Evolutionary conservation across 2,113 vertebrate species (phyloP).

Genomic region (Phrynocephalus versicolor): DNA sequence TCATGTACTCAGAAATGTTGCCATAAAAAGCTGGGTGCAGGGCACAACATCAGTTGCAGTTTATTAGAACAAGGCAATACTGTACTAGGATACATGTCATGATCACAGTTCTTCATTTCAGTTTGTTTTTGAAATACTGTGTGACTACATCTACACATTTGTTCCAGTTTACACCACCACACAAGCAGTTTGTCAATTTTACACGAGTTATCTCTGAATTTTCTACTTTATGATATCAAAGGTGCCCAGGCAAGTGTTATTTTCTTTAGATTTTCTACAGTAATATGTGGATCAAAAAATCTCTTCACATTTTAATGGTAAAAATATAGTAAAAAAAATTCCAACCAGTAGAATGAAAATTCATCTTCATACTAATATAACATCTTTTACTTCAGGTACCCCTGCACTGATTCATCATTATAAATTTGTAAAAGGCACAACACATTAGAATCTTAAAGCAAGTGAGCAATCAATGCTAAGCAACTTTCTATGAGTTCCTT

Average conservation of each 20-base stretch:
- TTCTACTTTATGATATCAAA: constrained; percentile 62
- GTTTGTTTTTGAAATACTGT: constrained; percentile 44
- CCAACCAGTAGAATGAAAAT: constrained; percentile 68
- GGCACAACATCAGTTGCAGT: constrained; percentile 42
- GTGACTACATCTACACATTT: constrained; percentile 43
- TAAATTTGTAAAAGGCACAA: constrained; percentile 88
- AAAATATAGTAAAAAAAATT: constrained; percentile 70
- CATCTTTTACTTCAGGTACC: constrained; percentile 67
- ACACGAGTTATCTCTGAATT: constrained; percentile 49
- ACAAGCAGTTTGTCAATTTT: constrained; percentile 63
- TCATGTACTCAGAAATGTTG: not conserved
- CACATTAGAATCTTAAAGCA: constrained; percentile 83
- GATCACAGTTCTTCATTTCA: constrained; percentile 43
- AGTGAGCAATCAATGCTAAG: constrained; percentile 66
- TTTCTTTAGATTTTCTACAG: constrained; percentile 55
- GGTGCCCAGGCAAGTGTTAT: constrained; percentile 42
- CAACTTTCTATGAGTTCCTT: constrained; percentile 62
- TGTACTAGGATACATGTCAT: constrained; percentile 48
- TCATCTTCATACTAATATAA: constrained; percentile 33
- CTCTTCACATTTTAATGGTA: constrained; percentile 69
- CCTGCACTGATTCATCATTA: constrained; percentile 63
- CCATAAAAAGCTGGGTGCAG: constrained; percentile 20
- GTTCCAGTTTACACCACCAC: constrained; percentile 50
- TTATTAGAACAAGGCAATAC: constrained; percentile 66
- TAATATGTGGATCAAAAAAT: constrained; percentile 70